Base-by-base conservation (phyloP, 2,797 vertebrate species). In the Mallotus villosus region DNA sequence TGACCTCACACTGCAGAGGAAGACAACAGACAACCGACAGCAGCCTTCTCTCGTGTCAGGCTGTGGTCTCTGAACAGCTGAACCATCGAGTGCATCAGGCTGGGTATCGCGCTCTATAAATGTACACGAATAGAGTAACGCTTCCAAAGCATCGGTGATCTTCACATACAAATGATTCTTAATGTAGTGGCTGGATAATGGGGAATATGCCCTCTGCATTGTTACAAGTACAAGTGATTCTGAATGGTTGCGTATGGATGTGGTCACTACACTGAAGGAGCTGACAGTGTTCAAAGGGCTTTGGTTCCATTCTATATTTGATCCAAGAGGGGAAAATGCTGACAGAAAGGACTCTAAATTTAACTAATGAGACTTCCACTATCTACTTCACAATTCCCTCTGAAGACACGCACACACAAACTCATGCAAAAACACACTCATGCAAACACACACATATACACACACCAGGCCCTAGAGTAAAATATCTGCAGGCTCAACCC, bases 241-340 rank as follows among this genome's bases (percentile, higher is more conserved):
- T 60, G 34, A 37, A 65, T 46, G 25, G 41, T 46, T 65, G 27
- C 9, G 9, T 69, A 49, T 34, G 16, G 19, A n/a, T 17, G 60
- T 53, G 66, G 41, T 68, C 53, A 21, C 17, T 7, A n/a, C 27
- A 60, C 29, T 16, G 64, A 19, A 22, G 16, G 8, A 12, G 57
- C 2, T 41, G 46, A 19, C 53, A 32, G 65, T 46, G 71, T 74
- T 73, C 71, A 68, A 51, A 37, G 24, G 73, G 62, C 73, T 71
- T 63, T 16, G 22, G 49, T 73, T 77, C 66, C 73, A 63, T 41
- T 61, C 74, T 72, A 74, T 76, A 77, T 73, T 74, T 82, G 80
- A 85, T 74, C 81, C 82, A 84, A 76, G 93, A 81, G 67, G 88
- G 88, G 91, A 92, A 94, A 93, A 72, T 92, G 92, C 92, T 94